Evolutionary conservation across 1,140 invertebrate genomes (phyloP).

Genomic region (Aphelenchoides fujianensis): DNA sequence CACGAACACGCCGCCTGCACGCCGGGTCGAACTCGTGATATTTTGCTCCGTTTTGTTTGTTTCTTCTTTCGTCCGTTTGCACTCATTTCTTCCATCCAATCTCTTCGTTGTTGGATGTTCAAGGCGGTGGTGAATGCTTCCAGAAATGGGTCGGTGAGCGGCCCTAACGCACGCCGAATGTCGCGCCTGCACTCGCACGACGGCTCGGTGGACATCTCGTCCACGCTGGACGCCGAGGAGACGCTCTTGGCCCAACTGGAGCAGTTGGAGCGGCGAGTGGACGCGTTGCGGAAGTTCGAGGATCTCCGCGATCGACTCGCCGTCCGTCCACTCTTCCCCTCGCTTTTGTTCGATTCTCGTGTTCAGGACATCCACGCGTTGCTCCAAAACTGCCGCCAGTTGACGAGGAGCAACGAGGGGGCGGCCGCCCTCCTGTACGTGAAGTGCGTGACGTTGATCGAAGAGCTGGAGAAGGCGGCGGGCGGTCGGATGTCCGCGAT

Average conservation of each 20-base stretch:
- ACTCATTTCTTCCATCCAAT: too few relatives aligned
- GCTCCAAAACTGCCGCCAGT: constrained; percentile 26
- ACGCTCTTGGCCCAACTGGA: constrained; percentile 14
- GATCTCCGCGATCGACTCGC: neutral
- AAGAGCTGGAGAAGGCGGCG: constrained; percentile 42
- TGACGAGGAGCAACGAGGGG: constrained; percentile 30
- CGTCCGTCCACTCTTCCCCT: too few relatives aligned
- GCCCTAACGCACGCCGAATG: too few relatives aligned
- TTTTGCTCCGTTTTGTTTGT: too few relatives aligned
- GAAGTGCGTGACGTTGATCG: constrained; percentile 46
- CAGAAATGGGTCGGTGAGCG: too few relatives aligned
- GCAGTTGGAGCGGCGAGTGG: neutral
- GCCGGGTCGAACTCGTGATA: too few relatives aligned
- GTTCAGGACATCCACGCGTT: constrained; percentile 6
- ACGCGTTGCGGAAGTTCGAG: neutral
- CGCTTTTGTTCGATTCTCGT: too few relatives aligned
- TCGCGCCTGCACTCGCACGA: constrained; percentile 6
- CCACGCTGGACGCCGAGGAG: constrained; percentile 16
- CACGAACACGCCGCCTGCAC: too few relatives aligned
- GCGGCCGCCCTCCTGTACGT: constrained; percentile 44
- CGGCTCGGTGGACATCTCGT: constrained; percentile 4
- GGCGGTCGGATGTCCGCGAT: constrained; percentile 9
- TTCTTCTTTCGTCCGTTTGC: too few relatives aligned
- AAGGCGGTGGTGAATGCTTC: too few relatives aligned
- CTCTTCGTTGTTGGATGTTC: too few relatives aligned